Evolutionary conservation across 37 sponge, comb jelly and placozoan genomes (phyloP), one percentile per base, ranked within the genome.

Genomic region (Diacarnus erythraeanus): DNA sequence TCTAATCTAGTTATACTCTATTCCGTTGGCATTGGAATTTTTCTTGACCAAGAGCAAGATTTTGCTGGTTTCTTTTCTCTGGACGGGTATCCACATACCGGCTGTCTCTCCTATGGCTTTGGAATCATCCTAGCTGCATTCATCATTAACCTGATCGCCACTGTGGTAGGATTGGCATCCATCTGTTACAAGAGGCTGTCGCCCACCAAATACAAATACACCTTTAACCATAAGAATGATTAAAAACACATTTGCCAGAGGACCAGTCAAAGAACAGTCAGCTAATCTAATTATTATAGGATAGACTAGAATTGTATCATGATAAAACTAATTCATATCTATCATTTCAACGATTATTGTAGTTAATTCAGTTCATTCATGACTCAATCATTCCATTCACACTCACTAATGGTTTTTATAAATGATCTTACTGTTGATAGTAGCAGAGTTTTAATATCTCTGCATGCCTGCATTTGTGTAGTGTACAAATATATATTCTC

Each of bases 31-130:
- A 38, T 84, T 57, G 85, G 82, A 47, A 47, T 77, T 1, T 90
- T 77, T 76, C 81, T 60, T 20, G 72, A 61, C 22, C 75, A 58
- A 30, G 82, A 84, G 0, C 72, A 63, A 54, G 64, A 75, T 47
- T 92, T 84, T 71, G 84, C 81, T 81, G 93, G 89, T 5, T 92
- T 88, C 69, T 92, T 92, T 86, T 81, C 89, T n/a, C 40, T 83
- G 26, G 79, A 92, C 63, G 88, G 93, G 18, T n/a, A 15, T 8
- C 78, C 80, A 3, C 23, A 38, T 18, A 72, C 58, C 35, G 93
- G 89, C 39, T 92, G 93, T 59, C 69, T 92, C 26, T 84, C 88
- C 17, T 88, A 88, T 77, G 93, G 93, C 0, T 92, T 88, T 84
- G 93, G 93, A 1, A 66, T 92, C 27, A 89, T 74, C 29, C 77